Base-by-base conservation (phyloP, 2,797 vertebrate species). In the Meda fulgida region DNA sequence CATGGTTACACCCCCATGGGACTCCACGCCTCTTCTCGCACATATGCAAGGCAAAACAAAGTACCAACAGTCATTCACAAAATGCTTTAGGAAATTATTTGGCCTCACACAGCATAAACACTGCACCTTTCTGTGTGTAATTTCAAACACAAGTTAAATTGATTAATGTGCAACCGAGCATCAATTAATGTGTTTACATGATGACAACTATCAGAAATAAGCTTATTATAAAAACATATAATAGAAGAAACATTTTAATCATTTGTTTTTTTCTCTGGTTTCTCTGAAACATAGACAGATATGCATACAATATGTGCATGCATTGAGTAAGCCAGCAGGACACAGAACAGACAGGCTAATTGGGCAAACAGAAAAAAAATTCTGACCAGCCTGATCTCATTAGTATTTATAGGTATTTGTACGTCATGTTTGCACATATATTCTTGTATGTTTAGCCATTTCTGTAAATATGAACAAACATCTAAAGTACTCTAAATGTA, bases 1-100 rank as follows among this genome's bases (percentile, higher is more conserved):
- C 93, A 94, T 94, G 92, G 92, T 91, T 95, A 94, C 93, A 93
- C 73, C 71, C 92, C 92, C 91, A 90, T 91, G 92, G 93, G 88
- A 91, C 92, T 92, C 83, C 83, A 85, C 16, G 40, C 66, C 83
- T 75, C 76, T 85, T 84, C 67, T 65, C 4, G 73, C 71, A 86
- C 63, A 85, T 58, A 73, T 58, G 78, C 81, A 86, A 40, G 83
- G 69, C 53, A 80, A 89, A 79, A 86, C 65, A 87, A 38, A 81
- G n/a, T 65, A 85, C 63, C 48, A 72, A 84, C 86, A 83, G 78
- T 63, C 80, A 85, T 80, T 85, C 84, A 85, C 78, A 40, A 48
- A 80, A 84, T 63, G 43, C 7, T 67, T 83, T 83, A 53, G 72
- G 34, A 66, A 67, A 67, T 67, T 29, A 51, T 83, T 76, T 51